phyloP scores from a whole-genome alignment of 2,888 invertebrate species.

The Lucinisca nassula region DNA sequence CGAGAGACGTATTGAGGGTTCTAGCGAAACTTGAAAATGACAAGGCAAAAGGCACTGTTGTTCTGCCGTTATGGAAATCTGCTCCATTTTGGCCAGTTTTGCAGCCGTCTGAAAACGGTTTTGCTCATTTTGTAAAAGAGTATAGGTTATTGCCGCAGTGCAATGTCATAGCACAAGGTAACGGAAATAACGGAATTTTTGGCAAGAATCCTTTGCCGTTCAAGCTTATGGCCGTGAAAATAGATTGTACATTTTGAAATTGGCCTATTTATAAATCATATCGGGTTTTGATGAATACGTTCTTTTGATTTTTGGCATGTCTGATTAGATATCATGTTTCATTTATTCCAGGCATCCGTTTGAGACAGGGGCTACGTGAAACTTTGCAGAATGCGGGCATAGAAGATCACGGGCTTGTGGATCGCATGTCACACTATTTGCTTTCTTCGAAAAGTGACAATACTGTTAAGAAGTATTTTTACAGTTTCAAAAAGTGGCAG shows the following conservation, averaged over 20 bases:
- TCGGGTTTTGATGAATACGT: too few species aligned
- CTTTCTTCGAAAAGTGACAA: slow-evolving; percentile 40
- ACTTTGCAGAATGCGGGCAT: slow-evolving; percentile 13
- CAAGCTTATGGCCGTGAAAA: not conserved
- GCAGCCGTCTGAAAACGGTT: not conserved
- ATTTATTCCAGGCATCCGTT: slow-evolving; percentile 22
- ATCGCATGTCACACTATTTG: slow-evolving; percentile 33
- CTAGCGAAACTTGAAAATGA: too few species aligned
- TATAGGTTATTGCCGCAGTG: not conserved
- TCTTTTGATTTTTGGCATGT: not conserved
- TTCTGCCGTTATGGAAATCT: not conserved
- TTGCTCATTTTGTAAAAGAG: not conserved
- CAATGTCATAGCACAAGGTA: not conserved
- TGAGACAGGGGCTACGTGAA: not conserved
- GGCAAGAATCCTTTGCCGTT: not conserved
- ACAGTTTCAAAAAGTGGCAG: slow-evolving; percentile 52
- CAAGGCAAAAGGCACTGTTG: not conserved
- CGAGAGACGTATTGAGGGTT: slow-evolving; percentile 22
- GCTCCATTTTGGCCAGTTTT: slow-evolving; percentile 2
- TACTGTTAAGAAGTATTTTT: slow-evolving; percentile 39
- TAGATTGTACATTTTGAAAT: not conserved
- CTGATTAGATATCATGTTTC: not conserved
- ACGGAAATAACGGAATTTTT: not conserved
- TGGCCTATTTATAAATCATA: too few species aligned
- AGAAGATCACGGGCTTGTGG: not conserved